These are phyloP conservation scores for Cladopsammia gracilis DNA, from an alignment of 64 coral and sea anemone species.

Conservation along the genomic window DNA sequence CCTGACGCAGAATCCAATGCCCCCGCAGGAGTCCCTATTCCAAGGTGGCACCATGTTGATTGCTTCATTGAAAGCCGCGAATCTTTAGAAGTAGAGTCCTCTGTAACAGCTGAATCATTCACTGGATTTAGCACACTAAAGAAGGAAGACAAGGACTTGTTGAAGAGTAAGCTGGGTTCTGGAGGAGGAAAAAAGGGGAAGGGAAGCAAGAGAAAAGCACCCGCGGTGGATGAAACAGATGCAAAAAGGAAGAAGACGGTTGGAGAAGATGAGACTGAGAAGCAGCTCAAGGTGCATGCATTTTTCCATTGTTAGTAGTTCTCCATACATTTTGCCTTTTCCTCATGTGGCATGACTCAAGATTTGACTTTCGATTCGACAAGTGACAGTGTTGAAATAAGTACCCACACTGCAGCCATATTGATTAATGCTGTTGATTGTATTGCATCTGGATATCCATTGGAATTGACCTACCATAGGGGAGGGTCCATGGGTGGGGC, in stretches of 20 bases:
- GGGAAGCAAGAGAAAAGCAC: constrained; percentile 70
- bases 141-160: constrained; percentile 83
- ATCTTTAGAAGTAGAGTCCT: constrained; percentile 56
- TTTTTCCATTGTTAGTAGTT: neutral
- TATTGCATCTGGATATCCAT: too few species aligned
- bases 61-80: constrained; percentile 67
- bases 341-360: neutral
- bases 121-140: constrained; percentile 82
- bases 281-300: constrained; percentile 70
- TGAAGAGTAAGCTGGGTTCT: constrained; percentile 86
- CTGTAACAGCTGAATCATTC: constrained; percentile 87
- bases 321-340: too few species aligned
- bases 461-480: too few species aligned
- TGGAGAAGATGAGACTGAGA: constrained; percentile 78
- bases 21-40: constrained; percentile 60
- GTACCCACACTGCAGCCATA: too few species aligned
- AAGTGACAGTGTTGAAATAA: too few species aligned
- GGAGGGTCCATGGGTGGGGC: too few species aligned
- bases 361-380: too few species aligned
- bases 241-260: constrained; percentile 74
- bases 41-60: constrained; percentile 84
- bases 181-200: constrained; percentile 66
- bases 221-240: constrained; percentile 56
- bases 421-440: too few species aligned
- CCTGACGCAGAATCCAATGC: constrained; percentile 74